Evolutionary conservation across 2,888 invertebrate species (phyloP).

Genomic region (Coelinius sp.): DNA sequence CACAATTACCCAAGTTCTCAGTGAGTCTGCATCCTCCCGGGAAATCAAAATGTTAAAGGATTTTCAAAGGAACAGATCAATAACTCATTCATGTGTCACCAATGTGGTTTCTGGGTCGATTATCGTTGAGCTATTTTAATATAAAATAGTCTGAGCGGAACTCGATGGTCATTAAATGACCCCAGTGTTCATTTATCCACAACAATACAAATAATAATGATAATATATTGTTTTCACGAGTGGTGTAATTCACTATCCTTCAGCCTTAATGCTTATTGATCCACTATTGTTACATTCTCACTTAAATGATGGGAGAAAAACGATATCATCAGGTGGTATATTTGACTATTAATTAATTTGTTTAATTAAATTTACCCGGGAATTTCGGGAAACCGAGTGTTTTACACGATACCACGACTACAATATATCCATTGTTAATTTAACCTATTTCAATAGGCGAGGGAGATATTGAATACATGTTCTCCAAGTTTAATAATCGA

Average conservation of each 20-base stretch:
- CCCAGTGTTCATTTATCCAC: neutral
- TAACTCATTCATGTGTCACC: neutral
- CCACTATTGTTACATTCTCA: neutral
- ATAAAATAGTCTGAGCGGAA: neutral
- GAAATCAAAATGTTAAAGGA: slow-evolving; percentile 25
- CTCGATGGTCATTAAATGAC: neutral
- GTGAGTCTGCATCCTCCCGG: slow-evolving; percentile 38
- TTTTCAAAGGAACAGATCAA: neutral
- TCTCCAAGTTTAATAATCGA: neutral
- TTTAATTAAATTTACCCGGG: slow-evolving; percentile 34
- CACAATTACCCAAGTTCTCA: slow-evolving; percentile 44
- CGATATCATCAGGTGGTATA: neutral
- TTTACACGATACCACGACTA: slow-evolving; percentile 14
- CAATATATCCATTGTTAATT: slow-evolving; percentile 26
- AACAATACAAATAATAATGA: neutral
- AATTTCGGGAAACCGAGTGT: slow-evolving; percentile 7
- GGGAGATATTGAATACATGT: neutral
- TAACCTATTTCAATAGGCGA: slow-evolving; percentile 4
- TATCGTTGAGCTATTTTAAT: neutral
- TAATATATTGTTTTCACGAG: neutral
- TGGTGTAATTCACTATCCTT: neutral
- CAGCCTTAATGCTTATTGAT: neutral
- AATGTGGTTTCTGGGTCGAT: slow-evolving; percentile 3
- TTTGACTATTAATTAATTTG: slow-evolving; percentile 34
- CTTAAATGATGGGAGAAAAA: neutral